phyloP scores from a whole-genome alignment of 2,888 invertebrate genomes.

The Trachelus iudaicus region DNA sequence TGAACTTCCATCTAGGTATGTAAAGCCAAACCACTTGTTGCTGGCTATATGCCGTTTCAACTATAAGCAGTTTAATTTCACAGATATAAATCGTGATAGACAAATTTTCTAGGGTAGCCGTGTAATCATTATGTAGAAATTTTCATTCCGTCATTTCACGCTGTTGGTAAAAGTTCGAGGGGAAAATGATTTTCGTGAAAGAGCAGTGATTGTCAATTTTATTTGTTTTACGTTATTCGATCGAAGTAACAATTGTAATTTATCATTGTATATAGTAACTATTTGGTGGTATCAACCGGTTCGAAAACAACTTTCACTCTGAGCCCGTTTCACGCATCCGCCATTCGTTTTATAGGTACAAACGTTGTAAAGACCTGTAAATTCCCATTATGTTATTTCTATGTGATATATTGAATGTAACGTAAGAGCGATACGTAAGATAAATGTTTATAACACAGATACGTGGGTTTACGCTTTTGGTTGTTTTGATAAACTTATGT shows the following conservation, averaged over 20 bases:
- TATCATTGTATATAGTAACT: background rate
- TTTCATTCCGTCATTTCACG: background rate
- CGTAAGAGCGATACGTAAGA: background rate
- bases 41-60: conserved; percentile 17
- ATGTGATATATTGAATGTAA: background rate
- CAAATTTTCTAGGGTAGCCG: background rate
- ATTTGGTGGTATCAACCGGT: conserved; percentile 4
- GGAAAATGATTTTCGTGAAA: background rate
- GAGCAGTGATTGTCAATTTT: background rate
- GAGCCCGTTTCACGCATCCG: conserved; percentile 4
- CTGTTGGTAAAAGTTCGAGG: background rate
- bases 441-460: background rate
- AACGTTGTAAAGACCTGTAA: background rate
- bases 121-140: background rate
- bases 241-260: background rate
- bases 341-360: background rate
- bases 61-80: background rate
- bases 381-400: background rate
- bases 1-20: conserved; percentile 16
- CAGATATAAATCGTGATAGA: background rate
- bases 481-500: background rate
- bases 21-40: conserved; percentile 34
- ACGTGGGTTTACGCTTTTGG: background rate
- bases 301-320: conserved; percentile 8
- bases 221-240: background rate